These are phyloP conservation scores for Siphlonurus alternatus DNA, from an alignment of 2,888 invertebrate genomes.

Conservation along the genomic window DNA sequence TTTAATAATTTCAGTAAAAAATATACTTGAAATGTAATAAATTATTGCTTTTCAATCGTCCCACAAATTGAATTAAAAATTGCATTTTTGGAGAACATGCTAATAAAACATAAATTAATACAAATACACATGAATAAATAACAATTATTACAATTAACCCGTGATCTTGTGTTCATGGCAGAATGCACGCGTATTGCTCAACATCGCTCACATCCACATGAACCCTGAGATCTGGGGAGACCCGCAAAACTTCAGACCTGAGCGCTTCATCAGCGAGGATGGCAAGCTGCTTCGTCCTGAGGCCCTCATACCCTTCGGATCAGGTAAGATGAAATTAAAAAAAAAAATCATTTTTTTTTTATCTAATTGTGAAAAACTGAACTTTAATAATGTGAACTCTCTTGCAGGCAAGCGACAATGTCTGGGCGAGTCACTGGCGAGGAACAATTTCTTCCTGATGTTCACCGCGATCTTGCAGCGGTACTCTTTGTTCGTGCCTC, in stretches of 20 bases:
- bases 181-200: slow-evolving; percentile 13
- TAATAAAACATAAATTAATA: too few relatives aligned
- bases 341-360: background rate
- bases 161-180: slow-evolving; percentile 5
- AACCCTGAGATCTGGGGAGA: slow-evolving; percentile 16
- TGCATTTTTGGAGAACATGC: too few relatives aligned
- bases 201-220: slow-evolving; percentile 12
- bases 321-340: slow-evolving; percentile 8
- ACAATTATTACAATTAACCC: too few relatives aligned
- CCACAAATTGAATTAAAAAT: too few relatives aligned
- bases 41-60: too few relatives aligned
- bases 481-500: slow-evolving; percentile 1
- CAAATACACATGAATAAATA: too few relatives aligned
- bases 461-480: slow-evolving; percentile 5
- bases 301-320: slow-evolving; percentile 14
- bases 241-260: slow-evolving; percentile 16
- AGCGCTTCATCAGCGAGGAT: slow-evolving; percentile 13
- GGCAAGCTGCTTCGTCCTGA: slow-evolving; percentile 14
- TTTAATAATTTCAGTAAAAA: too few relatives aligned
- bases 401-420: slow-evolving; percentile 6
- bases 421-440: slow-evolving; percentile 6
- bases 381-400: background rate
- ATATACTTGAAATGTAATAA: too few relatives aligned
- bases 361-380: background rate
- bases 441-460: slow-evolving; percentile 7